Conservation (phyloP, 1,140 invertebrate species). For the Saccostrea echinata region DNA sequence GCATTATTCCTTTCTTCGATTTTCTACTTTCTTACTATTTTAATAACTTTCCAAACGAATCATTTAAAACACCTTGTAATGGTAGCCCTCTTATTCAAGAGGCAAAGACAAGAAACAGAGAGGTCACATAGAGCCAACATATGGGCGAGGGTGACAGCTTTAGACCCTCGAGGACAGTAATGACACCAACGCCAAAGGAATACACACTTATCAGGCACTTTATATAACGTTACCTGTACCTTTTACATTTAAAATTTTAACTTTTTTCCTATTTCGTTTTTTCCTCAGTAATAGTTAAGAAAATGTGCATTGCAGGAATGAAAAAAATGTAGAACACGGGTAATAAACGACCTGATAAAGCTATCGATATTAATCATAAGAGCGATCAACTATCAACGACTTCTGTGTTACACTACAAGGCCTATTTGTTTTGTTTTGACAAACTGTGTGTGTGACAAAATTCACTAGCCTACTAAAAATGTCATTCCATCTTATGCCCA, state of each 20-base stretch:
- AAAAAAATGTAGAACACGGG: background rate
- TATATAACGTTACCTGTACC: conserved; percentile 1
- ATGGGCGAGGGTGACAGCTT: conserved; percentile 31
- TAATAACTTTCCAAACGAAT: background rate
- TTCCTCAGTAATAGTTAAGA: background rate
- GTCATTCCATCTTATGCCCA: background rate
- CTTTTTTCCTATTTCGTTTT: background rate
- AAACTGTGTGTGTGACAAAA: background rate
- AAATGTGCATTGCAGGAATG: background rate
- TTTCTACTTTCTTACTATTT: no score
- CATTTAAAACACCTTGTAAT: background rate
- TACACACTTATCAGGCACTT: conserved; percentile 1
- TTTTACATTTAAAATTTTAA: background rate
- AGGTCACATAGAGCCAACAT: background rate
- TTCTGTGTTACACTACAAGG: background rate
- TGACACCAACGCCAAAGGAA: background rate
- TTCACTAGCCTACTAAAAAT: background rate
- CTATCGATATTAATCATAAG: conserved; percentile 2
- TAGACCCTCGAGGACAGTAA: background rate
- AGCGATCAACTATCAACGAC: background rate
- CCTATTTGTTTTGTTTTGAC: background rate
- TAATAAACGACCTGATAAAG: background rate
- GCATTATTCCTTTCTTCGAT: background rate
- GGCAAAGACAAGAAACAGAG: background rate
- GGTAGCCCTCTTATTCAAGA: background rate